Evolutionary conservation across 2,797 vertebrate species (phyloP).

Genomic region (Micrastur ruficollis): DNA sequence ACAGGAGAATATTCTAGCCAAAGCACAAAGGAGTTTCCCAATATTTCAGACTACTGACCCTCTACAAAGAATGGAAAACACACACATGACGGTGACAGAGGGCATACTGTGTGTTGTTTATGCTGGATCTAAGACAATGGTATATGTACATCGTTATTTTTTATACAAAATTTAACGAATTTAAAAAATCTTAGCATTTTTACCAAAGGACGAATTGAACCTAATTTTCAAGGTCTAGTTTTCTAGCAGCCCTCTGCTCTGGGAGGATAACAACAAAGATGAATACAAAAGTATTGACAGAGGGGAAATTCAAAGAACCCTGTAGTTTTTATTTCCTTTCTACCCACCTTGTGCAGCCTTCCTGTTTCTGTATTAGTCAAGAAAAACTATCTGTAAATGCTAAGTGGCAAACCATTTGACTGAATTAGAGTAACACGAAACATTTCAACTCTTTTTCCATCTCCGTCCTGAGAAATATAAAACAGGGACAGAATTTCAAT

Average conservation of each 20-base stretch:
- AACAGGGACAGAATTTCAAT: neutral
- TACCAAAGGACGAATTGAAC: neutral
- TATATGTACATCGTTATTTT: neutral
- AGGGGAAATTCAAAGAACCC: neutral
- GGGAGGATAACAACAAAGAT: neutral
- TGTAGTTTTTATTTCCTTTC: neutral
- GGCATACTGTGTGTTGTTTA: neutral
- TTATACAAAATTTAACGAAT: neutral
- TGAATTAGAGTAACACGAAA: neutral
- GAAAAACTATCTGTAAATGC: neutral
- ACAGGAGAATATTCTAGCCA: neutral
- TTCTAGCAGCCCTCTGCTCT: neutral
- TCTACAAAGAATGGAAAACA: neutral
- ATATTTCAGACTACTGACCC: neutral
- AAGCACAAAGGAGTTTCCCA: neutral
- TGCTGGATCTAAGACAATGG: neutral
- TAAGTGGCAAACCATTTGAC: neutral
- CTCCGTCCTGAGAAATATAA: neutral
- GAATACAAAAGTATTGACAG: neutral
- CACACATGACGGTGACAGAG: neutral
- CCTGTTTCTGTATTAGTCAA: neutral
- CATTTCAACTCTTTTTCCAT: neutral
- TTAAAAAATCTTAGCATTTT: neutral
- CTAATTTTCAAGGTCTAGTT: neutral
- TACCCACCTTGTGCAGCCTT: neutral